phyloP scores from a whole-genome alignment of 1,140 invertebrate genomes.

The Penaeus indicus region DNA sequence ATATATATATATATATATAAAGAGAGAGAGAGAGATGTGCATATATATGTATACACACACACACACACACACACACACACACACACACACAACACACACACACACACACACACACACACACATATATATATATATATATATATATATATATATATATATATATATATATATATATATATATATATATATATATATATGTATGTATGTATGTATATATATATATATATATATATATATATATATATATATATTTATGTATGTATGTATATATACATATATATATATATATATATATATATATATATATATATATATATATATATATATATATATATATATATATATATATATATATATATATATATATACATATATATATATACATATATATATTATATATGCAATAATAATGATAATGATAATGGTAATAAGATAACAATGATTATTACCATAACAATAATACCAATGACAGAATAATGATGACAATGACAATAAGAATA shows the following conservation, averaged over 20 bases:
- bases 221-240: neutral
- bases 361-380: too few species aligned
- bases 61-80: too few species aligned
- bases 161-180: neutral
- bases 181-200: neutral
- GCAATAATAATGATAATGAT: too few species aligned
- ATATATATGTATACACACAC: neutral
- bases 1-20: conserved; percentile 16
- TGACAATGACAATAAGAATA: too few species aligned
- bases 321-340: neutral
- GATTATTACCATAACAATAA: too few species aligned
- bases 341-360: neutral
- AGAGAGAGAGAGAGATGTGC: neutral
- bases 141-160: neutral
- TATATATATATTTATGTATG: neutral
- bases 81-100: neutral
- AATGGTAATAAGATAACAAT: too few species aligned
- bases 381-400: too few species aligned
- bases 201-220: neutral
- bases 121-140: neutral
- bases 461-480: too few species aligned
- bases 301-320: neutral
- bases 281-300: neutral
- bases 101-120: neutral
- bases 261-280: neutral